A percentile compares a stretch with the other conserved stretches of the same genome.
Conservation (phyloP, 2,797 vertebrate species). For the Myotis planiceps region DNA sequence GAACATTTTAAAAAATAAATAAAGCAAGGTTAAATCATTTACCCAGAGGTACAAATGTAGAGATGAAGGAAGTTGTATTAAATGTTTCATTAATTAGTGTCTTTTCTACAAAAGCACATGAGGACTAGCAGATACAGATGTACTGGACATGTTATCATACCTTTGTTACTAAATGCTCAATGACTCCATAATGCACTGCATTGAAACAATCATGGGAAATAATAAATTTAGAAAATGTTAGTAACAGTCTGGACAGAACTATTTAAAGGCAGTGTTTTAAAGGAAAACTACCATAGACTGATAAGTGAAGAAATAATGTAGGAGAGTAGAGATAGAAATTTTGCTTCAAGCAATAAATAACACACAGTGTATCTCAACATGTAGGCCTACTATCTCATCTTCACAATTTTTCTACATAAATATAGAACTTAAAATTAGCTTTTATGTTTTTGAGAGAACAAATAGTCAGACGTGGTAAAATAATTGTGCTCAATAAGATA, state of each 20-base stretch:
- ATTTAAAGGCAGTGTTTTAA: not conserved
- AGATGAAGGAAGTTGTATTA: not conserved
- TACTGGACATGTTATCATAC: not conserved
- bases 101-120: not conserved
- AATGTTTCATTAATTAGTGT: not conserved
- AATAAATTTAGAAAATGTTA: not conserved
- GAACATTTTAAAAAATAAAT: not conserved
- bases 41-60: not conserved
- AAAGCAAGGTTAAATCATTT: constrained; percentile 5
- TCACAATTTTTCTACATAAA: not conserved
- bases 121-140: not conserved
- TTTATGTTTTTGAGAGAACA: not conserved
- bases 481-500: not conserved
- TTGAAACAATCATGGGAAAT: not conserved
- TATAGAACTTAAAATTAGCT: not conserved
- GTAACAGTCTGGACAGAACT: not conserved
- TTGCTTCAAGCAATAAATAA: not conserved
- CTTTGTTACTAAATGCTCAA: not conserved
- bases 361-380: not conserved
- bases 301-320: constrained; percentile 12
- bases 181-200: not conserved
- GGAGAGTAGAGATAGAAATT: not conserved
- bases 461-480: not conserved
- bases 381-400: not conserved
- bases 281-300: not conserved